Base-by-base conservation (phyloP, 2,113 vertebrate species). In the Epinephelus lanceolatus region DNA sequence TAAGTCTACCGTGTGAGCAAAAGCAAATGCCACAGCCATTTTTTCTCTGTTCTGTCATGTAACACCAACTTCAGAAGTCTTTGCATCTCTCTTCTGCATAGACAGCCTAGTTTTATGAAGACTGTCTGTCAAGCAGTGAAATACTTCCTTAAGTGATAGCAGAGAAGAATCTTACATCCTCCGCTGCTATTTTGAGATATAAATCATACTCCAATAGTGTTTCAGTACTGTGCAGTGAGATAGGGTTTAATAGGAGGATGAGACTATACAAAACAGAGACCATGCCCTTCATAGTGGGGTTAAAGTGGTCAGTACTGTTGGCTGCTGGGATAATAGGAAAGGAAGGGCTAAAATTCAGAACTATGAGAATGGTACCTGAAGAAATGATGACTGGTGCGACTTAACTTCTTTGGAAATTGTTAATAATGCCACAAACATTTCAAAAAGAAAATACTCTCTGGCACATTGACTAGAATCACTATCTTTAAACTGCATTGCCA, bases 181-280 rank as follows among this genome's bases (percentile, higher is more conserved):
- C 33, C 42, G 42, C 60, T 27, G 30, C 63, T 80, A 53, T 79
- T 73, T 70, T 4, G 10, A 70, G 65, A 83, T 74, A 68, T 62
- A 59, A 63, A 68, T 78, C 61, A 83, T 76, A 37, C 51, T 42
- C 15, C 52, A 51, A 23, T 40, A 40, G 18, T 71, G 52, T 71
- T 78, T 68, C 4, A 10, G 11, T 74, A 45, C 6, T 57, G 27
- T 66, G 59, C 47, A 69, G 25, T 10, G 3, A 63, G 68, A 73
- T 23, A 33, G 27, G 9, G 14, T 81, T 81, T 71, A 76, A 78
- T 60, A 63, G 71, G 19, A 57, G 49, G 19, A 76, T 66, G 62
- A 56, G 18, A 60, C 13, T 1, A 37, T n/a, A 52, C 60, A 71
- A 76, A 76, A 33, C 47, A 13, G 27, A 49, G 47, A 65, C 49